A percentile compares a stretch with the other conserved stretches of the same genome.
These are phyloP conservation scores for Trachelus tabidus DNA, from an alignment of 2,888 invertebrate genomes.

Conservation along the genomic window DNA sequence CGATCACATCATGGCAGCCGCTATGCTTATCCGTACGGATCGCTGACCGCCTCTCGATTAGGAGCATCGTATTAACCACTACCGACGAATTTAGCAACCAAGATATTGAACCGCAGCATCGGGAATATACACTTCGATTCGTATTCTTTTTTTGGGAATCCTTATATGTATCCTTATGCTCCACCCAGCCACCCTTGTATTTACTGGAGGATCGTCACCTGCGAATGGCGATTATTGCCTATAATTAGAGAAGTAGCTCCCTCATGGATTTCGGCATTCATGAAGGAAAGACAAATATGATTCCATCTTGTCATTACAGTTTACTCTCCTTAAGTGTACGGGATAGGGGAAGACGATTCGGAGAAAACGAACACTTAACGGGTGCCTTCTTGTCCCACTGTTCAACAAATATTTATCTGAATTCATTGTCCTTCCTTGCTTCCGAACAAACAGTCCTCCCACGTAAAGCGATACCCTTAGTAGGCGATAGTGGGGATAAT, in stretches of 20 bases:
- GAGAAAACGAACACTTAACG: too few species aligned
- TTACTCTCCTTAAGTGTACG: too few species aligned
- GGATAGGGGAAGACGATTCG: too few species aligned
- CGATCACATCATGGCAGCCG: slow-evolving; percentile 36
- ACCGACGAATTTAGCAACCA: slow-evolving; percentile 18
- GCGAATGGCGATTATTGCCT: not conserved
- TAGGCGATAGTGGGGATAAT: too few species aligned
- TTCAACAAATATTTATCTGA: too few species aligned
- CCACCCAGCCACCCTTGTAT: not conserved
- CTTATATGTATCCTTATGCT: not conserved
- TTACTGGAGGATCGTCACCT: not conserved
- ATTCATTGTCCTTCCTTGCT: too few species aligned
- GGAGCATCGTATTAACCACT: slow-evolving; percentile 58
- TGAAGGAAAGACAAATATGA: not conserved
- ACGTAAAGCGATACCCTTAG: too few species aligned
- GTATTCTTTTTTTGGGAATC: not conserved
- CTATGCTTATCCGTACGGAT: slow-evolving; percentile 46
- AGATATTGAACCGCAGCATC: not conserved
- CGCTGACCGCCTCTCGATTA: slow-evolving; percentile 54
- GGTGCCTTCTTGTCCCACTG: too few species aligned
- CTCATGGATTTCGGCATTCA: not conserved
- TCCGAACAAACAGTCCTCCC: too few species aligned
- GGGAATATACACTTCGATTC: not conserved
- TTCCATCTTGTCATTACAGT: not conserved
- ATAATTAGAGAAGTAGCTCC: not conserved